These are phyloP conservation scores for Dasyornis broadbenti DNA, from an alignment of 2,113 vertebrate species.

Conservation along the genomic window DNA sequence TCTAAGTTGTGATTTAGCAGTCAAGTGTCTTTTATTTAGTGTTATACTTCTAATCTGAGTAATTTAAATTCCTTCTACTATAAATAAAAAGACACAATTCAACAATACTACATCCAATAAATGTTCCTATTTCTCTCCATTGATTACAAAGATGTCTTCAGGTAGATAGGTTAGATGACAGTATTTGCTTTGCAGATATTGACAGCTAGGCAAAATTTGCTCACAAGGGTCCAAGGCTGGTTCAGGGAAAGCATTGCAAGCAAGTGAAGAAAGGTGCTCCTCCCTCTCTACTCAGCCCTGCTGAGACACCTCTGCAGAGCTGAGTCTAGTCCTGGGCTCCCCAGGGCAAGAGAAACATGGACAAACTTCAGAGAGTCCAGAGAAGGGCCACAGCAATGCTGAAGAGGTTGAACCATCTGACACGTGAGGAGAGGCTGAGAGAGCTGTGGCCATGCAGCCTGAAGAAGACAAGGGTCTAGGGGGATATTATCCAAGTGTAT, in stretches of 20 bases:
- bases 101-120: not conserved
- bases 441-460: not conserved
- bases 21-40: not conserved
- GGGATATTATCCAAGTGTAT: not conserved
- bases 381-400: not conserved
- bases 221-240: not conserved
- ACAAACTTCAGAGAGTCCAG: not conserved
- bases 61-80: not conserved
- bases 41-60: not conserved
- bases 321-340: not conserved
- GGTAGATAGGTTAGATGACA: not conserved
- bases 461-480: not conserved
- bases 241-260: not conserved
- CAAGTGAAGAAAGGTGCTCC: not conserved
- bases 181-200: not conserved
- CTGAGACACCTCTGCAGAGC: not conserved
- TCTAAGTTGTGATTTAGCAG: not conserved
- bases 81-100: not conserved
- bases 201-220: not conserved
- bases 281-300: not conserved
- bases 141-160: not conserved
- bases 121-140: not conserved
- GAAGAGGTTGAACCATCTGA: not conserved
- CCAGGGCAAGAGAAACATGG: not conserved
- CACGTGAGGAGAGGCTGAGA: not conserved